Percentiles rank a stretch among this genome's conserved stretches.
Evolutionary conservation across 2,888 invertebrate species (phyloP).

Genomic region (Fragum sueziense): DNA sequence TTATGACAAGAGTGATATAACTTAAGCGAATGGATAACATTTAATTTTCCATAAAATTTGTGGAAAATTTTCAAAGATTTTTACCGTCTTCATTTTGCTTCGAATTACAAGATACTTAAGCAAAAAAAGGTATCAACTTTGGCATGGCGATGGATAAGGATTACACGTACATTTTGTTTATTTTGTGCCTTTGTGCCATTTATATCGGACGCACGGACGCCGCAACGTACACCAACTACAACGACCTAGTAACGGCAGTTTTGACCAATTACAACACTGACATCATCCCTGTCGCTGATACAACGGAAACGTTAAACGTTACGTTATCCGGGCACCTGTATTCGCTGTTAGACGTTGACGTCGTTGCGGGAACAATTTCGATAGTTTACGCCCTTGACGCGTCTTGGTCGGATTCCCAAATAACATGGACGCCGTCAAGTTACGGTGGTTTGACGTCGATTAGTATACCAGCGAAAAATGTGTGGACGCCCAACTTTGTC

Average conservation of each 20-base stretch:
- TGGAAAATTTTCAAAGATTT: no score
- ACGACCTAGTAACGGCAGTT: neutral
- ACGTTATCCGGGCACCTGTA: slow-evolving; percentile 28
- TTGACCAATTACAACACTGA: slow-evolving; percentile 22
- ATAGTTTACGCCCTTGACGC: neutral
- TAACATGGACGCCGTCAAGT: slow-evolving; percentile 22
- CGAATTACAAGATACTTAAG: no score
- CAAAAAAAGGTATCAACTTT: no score
- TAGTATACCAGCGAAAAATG: neutral
- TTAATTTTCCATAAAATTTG: no score
- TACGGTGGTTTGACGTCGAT: slow-evolving; percentile 24
- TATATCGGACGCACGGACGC: neutral
- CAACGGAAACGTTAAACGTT: slow-evolving; percentile 18
- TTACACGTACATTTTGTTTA: neutral
- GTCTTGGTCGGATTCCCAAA: slow-evolving; percentile 31
- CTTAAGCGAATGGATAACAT: no score
- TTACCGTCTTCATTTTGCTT: no score
- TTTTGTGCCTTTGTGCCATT: neutral
- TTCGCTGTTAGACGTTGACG: slow-evolving; percentile 25
- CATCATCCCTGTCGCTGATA: slow-evolving; percentile 23
- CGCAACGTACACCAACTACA: neutral
- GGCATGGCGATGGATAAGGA: no score
- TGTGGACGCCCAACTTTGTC: slow-evolving; percentile 33
- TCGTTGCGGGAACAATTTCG: slow-evolving; percentile 20
- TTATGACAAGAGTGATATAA: no score